Evolutionary conservation across 2,113 vertebrate species (phyloP).

Genomic region (Gobio gobio): DNA sequence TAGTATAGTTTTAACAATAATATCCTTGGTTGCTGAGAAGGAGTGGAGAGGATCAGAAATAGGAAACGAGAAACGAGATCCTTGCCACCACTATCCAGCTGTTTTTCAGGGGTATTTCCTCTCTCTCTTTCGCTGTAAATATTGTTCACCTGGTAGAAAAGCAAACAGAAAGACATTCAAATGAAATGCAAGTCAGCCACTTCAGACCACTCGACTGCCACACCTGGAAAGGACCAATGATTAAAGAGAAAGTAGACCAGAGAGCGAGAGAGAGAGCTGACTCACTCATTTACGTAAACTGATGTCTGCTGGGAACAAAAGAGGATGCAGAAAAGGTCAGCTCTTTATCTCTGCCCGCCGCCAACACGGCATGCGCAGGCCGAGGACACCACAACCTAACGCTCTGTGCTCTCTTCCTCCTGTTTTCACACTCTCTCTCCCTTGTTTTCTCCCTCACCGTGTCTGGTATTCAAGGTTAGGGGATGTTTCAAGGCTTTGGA

Average conservation of each 20-base stretch:
- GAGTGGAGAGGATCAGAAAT: neutral
- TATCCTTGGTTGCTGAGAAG: too few species aligned
- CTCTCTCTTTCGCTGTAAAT: slow-evolving; percentile 23
- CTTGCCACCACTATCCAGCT: neutral
- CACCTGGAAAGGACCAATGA: slow-evolving; percentile 52
- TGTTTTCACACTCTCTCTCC: slow-evolving; percentile 48
- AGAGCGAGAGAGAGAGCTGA: slow-evolving; percentile 38
- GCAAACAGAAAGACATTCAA: slow-evolving; percentile 55
- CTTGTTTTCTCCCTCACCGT: slow-evolving; percentile 34
- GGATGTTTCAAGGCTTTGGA: slow-evolving; percentile 21
- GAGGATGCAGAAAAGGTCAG: slow-evolving; percentile 55
- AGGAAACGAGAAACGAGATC: too few species aligned
- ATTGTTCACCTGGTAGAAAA: slow-evolving; percentile 45
- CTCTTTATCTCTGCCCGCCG: slow-evolving; percentile 50
- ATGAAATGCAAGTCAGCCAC: slow-evolving; percentile 54
- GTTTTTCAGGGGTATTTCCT: neutral
- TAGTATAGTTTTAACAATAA: neutral
- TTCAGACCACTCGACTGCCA: slow-evolving; percentile 36
- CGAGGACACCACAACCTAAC: slow-evolving; percentile 46
- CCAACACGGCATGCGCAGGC: slow-evolving; percentile 35
- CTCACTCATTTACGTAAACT: slow-evolving; percentile 56
- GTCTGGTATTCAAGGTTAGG: slow-evolving; percentile 50
- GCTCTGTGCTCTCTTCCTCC: slow-evolving; percentile 43
- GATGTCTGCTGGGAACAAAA: slow-evolving; percentile 55
- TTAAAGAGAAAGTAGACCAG: slow-evolving; percentile 33